Base-by-base conservation (phyloP, 2,113 vertebrate species). In the Seriola quinqueradiata region DNA sequence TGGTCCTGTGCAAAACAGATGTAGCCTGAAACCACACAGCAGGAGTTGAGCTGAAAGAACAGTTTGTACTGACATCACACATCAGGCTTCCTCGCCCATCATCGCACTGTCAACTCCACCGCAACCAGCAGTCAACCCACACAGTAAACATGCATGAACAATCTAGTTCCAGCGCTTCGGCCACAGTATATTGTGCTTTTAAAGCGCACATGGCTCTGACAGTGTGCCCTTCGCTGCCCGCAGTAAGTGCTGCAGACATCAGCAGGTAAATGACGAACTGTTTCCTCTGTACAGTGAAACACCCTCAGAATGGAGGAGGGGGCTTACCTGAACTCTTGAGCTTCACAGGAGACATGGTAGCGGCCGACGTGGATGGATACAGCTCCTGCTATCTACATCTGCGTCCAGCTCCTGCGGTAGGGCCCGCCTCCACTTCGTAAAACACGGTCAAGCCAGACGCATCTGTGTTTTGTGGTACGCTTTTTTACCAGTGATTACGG, bases 341-440 rank as follows among this genome's bases (percentile, higher is more conserved):
- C 68, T 46, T 57, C 42, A 80, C 76, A 0, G 75, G 55, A 6
- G 80, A 17, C 90, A 92, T 92, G 42, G 25, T 6, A 11, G 34
- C 0, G 12, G 32, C 7, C 4, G 1, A 3, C 3, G 2, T 6
- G 42, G 67, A 52, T 71, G 52, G 52, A 79, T 25, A 9, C 16
- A 14, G 38, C 12, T 42, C 12, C 57, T 69, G 21, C 23, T 60
- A 5, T 48, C 34, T 54, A 1, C 36, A 38, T 48, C 69, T n/a
- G 58, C 3, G 5, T 48, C 19, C 82, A n/a, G 40, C 8, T 28
- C 28, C 28, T 28, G 28, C 28, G 25, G 25, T 25, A 28, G 2
- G 28, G 2, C 28, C 28, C 2, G 28, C 28, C 28, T 28, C 28
- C 28, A 28, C 28, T 28, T 28, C 28, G 28, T 28, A 28, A 28